Base-by-base conservation (phyloP, 1,140 invertebrate genomes). In the Gonioctena quinquepunctata region DNA sequence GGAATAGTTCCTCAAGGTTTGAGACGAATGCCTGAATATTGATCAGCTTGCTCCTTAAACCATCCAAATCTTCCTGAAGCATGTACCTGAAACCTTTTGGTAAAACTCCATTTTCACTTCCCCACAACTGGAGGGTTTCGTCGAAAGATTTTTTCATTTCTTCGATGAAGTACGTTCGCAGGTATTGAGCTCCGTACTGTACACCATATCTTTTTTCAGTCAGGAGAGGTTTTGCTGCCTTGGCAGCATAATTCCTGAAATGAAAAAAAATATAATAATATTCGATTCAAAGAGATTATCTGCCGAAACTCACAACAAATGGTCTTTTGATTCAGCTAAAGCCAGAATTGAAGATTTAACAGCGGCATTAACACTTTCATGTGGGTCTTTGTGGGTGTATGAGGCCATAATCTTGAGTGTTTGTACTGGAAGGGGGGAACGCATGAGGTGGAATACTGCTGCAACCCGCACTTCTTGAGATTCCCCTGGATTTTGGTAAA, bases 321-420 rank as follows among this genome's bases (percentile, higher is more conserved):
- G 8, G 33, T 74, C 78, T 25, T 80, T 76, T 7, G 88, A 74
- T 23, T 82, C 8, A 64, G 89, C 84, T 25, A 87, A 85, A 48
- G 76, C 78, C 76, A 83, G 63, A 48, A 93, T 89, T n/a, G 82
- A 79, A 27, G 87, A 86, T 75, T 89, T 88, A 8, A 92, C 86
- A 2, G 85, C 86, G 50, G 88, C 84, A 64, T 86, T 88, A 0
- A 93, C 90, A 22, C 91, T 85, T 19, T 85, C 81, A 75, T 85
- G 88, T 0, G 81, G 82, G 73, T 93, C 91, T 33, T 84, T 79
- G 68, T 90, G 86, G 2, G 90, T 92, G 78, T 86, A 87, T 69
- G 88, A 76, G 56, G 91, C 91, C 87, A 93, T 90, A 28, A 85
- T 82, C 81, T 90, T 88, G 73, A 92, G 86, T 85, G 91, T 89